Base-by-base conservation (phyloP, 2,888 invertebrate genomes). In the Acleris holmiana region DNA sequence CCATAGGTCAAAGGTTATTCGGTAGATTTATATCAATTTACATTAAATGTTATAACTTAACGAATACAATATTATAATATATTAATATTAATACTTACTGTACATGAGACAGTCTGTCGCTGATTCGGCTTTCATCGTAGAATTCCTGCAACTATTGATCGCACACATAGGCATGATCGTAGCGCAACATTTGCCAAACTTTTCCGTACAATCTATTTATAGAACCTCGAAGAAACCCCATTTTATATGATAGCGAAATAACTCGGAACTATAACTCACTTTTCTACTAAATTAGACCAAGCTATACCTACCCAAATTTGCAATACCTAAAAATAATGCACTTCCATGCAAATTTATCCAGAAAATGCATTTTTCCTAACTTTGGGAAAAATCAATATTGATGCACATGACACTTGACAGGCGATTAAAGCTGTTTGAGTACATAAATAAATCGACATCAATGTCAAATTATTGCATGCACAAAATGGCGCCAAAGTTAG, bases 301-400 rank as follows among this genome's bases (percentile, higher is more conserved):
- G 10, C 10, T 17, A 13, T n/a, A 5, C 2, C n/a, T n/a, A 5
- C 2, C n/a, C 5, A 8, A 23, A 23, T 19, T n/a, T n/a, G n/a
- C n/a, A 10, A 15, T 4, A 41, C 8, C 1, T 10, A 23, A n/a
- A 23, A 13, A 2, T 5, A 6, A 46, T 44, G 55, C 55, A 55
- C 25, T 55, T 44, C 17, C 44, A 55, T 55, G 18, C 44, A 55
- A 10, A 10, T 10, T 46, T 25, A 13, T 17, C 17, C 5, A 25
- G 44, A 17, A 55, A 55, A 55, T 44, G 44, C 23, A 46, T 17
- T 55, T 55, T 18, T 18, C 44, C 18, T 17, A 46, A 44, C 25
- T 17, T 18, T 5, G 17, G 17, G 17, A 55, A 55, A 25, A 55
- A 55, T 55, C 55, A 55, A 55, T 55, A 55, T 25, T 25, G 25